Base-by-base conservation (phyloP, 2,888 invertebrate genomes). In the Antitype chi region DNA sequence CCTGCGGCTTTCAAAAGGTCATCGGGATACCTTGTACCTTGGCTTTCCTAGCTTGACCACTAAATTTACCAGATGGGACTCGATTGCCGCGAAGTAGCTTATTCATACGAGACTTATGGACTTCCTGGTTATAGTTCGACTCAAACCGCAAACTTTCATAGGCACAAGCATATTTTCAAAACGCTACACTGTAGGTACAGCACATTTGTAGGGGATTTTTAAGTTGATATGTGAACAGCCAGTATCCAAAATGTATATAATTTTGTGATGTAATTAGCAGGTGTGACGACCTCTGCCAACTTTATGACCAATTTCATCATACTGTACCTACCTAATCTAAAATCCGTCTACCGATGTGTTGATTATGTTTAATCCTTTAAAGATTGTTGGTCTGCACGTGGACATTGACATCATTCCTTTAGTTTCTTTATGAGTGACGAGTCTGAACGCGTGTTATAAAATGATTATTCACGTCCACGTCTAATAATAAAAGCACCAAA, bases 351-450 rank as follows among this genome's bases (percentile, higher is more conserved):
- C n/a, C 47, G 17, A 57, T 57, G 55, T 47, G 17, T 20, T 43
- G 82, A 79, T 76, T 57, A 82, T 1, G 15, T 49, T 43, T 55
- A 76, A 76, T 75, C 28, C 38, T 9, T 32, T 6, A n/a, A 9
- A 67, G 38, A 55, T 78, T 74, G 13, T 15, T n/a, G 6, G 47
- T 28, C 64, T 38, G 23, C 57, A 66, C 52, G 23, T 64, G 43
- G 28, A 20, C 11, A 23, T 78, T 32, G 11, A 15, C n/a, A 49
- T 43, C 11, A n/a, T 53, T 25, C 0, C 15, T 72, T 23, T 17
- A 38, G 11, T 28, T 55, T 47, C 0, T 11, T 49, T 76, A 20
- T 15, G 6, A 32, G 0, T 47, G 8, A 5, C 0, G 20, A 15
- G 25, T 49, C 32, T 23, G 13, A 23, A 57, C 23, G 6, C 8